Conservation (phyloP, 2,797 vertebrate species). For the Pseudocheirus occidentalis region DNA sequence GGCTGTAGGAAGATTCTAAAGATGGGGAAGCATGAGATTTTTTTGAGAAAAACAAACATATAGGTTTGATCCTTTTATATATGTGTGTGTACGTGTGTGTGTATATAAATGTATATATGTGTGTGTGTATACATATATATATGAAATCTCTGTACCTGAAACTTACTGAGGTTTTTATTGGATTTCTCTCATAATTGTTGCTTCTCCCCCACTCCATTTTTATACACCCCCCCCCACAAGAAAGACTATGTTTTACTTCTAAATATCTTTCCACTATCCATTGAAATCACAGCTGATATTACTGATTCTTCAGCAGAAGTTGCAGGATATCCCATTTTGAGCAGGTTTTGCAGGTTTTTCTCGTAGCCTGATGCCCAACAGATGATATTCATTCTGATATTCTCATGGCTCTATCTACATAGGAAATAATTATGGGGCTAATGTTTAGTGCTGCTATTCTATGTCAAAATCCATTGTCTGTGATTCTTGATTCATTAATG, state of each 20-base stretch:
- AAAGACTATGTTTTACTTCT: constrained; percentile 67
- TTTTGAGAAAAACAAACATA: constrained; percentile 42
- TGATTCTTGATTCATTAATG: background rate
- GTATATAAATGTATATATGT: background rate
- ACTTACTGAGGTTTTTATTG: constrained; percentile 64
- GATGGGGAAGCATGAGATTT: fast-evolving
- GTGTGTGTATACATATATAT: no score
- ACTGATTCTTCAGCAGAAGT: constrained; percentile 62
- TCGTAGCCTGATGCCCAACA: constrained; percentile 55
- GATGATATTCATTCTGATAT: constrained; percentile 16
- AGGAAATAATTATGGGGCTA: constrained; percentile 39
- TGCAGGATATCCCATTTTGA: constrained; percentile 45
- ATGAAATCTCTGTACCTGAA: constrained; percentile 58
- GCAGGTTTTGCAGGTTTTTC: background rate
- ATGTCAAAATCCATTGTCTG: background rate
- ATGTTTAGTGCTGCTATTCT: constrained; percentile 24
- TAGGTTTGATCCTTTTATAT: constrained; percentile 51
- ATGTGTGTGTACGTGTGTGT: no score
- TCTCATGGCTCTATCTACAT: constrained; percentile 31
- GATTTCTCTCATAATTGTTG: constrained; percentile 68
- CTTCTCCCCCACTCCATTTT: constrained; percentile 58
- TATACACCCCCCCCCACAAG: constrained; percentile 60
- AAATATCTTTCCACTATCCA: constrained; percentile 70
- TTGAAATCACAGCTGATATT: constrained; percentile 60
- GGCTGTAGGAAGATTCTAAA: background rate